Evolutionary conservation across 1,140 invertebrate species (phyloP), one percentile per base, ranked within the genome.

Genomic region (Camponotus floridanus): DNA sequence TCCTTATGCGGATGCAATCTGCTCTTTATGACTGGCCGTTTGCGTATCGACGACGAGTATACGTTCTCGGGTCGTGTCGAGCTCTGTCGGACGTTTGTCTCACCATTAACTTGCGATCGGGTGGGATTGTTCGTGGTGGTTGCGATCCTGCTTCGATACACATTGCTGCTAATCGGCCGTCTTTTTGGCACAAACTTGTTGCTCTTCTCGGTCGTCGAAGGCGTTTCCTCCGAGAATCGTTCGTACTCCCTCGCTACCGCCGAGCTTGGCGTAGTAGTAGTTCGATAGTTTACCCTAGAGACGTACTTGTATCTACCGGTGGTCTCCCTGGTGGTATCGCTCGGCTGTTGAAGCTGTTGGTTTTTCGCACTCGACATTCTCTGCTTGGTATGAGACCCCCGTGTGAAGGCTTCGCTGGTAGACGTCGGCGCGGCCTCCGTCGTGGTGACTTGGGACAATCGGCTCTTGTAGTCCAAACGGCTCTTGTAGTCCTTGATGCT

Each of bases 401-500:
- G 39, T 5, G 67, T 71, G 6, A 18, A 33, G 5, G 68, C 11
- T 18, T 59, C 68, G 55, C 18, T 13, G n/a, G 59, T 7, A 1
- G 83, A 33, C 0, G 83, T 70, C 7, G 26, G 45, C 0, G 78
- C 31, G 9, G 45, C 5, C 39, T 90, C 91, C 11, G 88, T 89
- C 0, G 91, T 92, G 0, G 86, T 87, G 0, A 91, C 84, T 11
- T 73, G 70, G 1, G 91, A 91, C 9, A 94, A 79, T 84, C 92
- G 92, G 51, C 90, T 95, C 55, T 94, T 94, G 74, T 94, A 93
- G 57, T 95, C 95, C 76, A 95, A 80, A 2, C 94, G 91, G 26
- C 92, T 95, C 88, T 95, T 95, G 88, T 96, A 96, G 68, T 96
- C 95, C 86, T 96, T 95, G 13, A 95, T 92, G 85, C 94, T 95